Evolutionary conservation across 2,113 vertebrate species (phyloP).

Genomic region (Cyprinodon variegatus): DNA sequence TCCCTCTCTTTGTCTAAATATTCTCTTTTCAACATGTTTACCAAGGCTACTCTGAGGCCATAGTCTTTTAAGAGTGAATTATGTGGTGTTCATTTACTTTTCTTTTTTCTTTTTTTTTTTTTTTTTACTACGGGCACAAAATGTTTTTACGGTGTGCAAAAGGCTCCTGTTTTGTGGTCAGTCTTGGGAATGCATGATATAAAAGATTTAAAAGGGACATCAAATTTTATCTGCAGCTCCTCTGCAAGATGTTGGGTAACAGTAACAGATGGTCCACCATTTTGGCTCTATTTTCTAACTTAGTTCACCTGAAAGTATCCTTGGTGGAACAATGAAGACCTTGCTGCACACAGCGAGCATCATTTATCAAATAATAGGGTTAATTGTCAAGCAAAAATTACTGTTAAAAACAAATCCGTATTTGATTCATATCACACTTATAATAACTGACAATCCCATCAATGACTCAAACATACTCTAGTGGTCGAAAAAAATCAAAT

Average conservation of each 20-base stretch:
- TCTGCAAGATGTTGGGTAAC: conserved; percentile 69
- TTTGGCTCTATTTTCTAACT: background rate
- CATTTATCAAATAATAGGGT: background rate
- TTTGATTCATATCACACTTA: background rate
- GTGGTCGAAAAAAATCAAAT: background rate
- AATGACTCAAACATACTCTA: background rate
- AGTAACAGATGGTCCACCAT: background rate
- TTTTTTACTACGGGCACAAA: conserved; percentile 79
- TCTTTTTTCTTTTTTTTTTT: conserved; percentile 76
- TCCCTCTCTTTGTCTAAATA: conserved; percentile 42
- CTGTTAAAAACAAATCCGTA: background rate
- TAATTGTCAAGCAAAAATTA: background rate
- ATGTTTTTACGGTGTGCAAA: conserved; percentile 78
- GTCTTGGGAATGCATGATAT: conserved; percentile 86
- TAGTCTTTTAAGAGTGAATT: conserved; percentile 56
- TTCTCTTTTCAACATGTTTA: conserved; percentile 72
- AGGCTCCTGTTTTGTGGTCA: conserved; percentile 82
- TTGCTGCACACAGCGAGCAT: background rate
- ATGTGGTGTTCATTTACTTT: conserved; percentile 66
- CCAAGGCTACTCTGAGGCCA: conserved; percentile 59
- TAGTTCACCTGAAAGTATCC: background rate
- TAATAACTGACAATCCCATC: background rate
- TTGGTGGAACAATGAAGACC: background rate
- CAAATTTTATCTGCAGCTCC: conserved; percentile 77
- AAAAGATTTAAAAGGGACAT: conserved; percentile 28